Conservation (phyloP, 1,140 invertebrate genomes). For the Cherax quadricarinatus region DNA sequence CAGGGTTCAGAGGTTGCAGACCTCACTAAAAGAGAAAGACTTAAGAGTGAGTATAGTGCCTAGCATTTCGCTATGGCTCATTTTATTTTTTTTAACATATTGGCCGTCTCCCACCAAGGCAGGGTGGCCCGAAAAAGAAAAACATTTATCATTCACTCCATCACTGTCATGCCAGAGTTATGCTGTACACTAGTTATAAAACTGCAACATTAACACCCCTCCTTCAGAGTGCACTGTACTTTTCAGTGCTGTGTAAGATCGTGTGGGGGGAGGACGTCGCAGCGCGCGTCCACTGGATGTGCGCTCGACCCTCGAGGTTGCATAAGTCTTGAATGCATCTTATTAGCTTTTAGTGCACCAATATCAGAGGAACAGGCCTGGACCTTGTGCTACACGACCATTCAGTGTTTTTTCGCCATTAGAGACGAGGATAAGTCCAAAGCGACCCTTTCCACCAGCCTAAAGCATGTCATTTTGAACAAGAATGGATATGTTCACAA, state of each 20-base stretch:
- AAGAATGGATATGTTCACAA: conserved; percentile 85
- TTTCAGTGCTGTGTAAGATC: conserved; percentile 55
- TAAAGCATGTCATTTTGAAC: conserved; percentile 85
- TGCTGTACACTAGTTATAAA: too few relatives aligned
- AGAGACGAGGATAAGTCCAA: conserved; percentile 74
- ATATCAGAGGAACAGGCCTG: conserved; percentile 96
- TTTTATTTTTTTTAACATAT: too few relatives aligned
- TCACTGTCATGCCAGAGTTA: too few relatives aligned
- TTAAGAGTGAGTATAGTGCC: too few relatives aligned
- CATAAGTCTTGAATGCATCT: conserved; percentile 87
- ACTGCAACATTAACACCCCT: too few relatives aligned
- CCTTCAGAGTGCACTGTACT: too few relatives aligned
- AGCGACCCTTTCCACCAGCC: conserved; percentile 78
- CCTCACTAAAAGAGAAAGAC: too few relatives aligned
- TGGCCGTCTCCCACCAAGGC: too few relatives aligned
- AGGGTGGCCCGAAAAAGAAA: too few relatives aligned
- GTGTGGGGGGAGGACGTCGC: conserved; percentile 60
- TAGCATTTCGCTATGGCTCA: too few relatives aligned
- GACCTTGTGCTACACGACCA: conserved; percentile 93
- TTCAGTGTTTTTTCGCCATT: conserved; percentile 79
- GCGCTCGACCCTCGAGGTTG: conserved; percentile 82
- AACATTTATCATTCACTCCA: too few relatives aligned
- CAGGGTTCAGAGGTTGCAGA: too few relatives aligned
- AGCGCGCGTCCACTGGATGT: conserved; percentile 69
- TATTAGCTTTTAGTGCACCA: conserved; percentile 91